Percentiles rank a stretch among this genome's conserved stretches.
These are phyloP conservation scores for Drosophila peninsularis DNA, from an alignment of 2,888 invertebrate species.

Conservation along the genomic window DNA sequence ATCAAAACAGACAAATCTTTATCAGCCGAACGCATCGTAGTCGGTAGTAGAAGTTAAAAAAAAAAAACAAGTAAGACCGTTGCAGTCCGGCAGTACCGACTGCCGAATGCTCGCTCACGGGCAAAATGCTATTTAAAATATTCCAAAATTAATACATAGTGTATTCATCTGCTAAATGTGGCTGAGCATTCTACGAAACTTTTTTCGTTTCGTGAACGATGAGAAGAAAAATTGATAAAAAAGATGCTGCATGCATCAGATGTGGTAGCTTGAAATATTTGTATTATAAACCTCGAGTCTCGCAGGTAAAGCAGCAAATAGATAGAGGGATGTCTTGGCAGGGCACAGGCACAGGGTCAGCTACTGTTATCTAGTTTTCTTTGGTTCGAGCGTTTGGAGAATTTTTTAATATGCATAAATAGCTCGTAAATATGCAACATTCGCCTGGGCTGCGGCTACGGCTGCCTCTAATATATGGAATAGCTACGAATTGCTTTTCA, in stretches of 20 bases:
- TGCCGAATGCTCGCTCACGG: not conserved
- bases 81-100: not conserved
- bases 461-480: conserved; percentile 43
- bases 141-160: not conserved
- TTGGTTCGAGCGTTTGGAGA: conserved; percentile 61
- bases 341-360: conserved; percentile 29
- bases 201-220: not conserved
- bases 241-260: conserved; percentile 31
- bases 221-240: conserved; percentile 14
- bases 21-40: conserved; percentile 67
- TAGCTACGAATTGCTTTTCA: conserved; percentile 39
- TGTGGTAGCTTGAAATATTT: conserved; percentile 29
- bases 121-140: too few relatives aligned
- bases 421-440: conserved; percentile 78
- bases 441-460: conserved; percentile 37
- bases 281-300: conserved; percentile 31
- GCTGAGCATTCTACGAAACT: not conserved
- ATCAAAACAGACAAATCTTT: conserved; percentile 76
- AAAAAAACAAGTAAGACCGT: not conserved
- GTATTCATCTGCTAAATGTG: not conserved
- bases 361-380: conserved; percentile 76
- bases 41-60: conserved; percentile 4
- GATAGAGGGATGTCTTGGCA: not conserved
- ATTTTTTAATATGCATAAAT: conserved; percentile 81
- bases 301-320: conserved; percentile 33